Evolutionary conservation across 2,797 vertebrate species (phyloP).

Genomic region (Oreortyx pictus): DNA sequence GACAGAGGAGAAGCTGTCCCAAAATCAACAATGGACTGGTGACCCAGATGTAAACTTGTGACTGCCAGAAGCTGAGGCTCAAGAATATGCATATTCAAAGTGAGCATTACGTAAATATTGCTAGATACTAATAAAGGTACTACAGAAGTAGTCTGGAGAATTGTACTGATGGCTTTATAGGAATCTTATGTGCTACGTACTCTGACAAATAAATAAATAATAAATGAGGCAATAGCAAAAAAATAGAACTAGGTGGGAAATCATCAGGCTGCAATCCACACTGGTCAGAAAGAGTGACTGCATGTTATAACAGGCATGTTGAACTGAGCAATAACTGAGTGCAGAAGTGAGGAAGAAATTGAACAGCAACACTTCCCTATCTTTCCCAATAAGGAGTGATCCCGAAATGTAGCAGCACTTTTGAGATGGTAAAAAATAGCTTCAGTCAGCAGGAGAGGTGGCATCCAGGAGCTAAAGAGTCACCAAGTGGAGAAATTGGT

Average conservation of each 20-base stretch:
- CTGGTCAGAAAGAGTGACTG: slow-evolving; percentile 17
- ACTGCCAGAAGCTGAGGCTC: not conserved
- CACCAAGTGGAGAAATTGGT: not conserved
- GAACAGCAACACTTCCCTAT: not conserved
- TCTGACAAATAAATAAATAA: not conserved
- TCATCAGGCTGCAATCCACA: not conserved
- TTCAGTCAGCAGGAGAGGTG: not conserved
- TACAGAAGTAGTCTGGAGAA: not conserved
- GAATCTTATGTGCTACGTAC: not conserved
- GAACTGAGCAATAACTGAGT: not conserved
- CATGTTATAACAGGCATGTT: not conserved
- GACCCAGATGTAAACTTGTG: not conserved
- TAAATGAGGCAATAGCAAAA: not conserved
- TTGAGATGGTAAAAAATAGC: not conserved
- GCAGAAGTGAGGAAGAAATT: slow-evolving; percentile 20
- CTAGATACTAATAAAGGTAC: not conserved
- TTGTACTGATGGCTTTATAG: not conserved
- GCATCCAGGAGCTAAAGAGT: not conserved
- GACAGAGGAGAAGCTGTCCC: not conserved
- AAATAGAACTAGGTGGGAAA: slow-evolving; percentile 3
- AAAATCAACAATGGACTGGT: not conserved
- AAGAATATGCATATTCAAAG: not conserved
- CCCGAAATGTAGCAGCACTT: not conserved
- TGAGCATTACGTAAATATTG: not conserved
- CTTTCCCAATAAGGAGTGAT: not conserved